Evolutionary conservation across 37 sponge, comb jelly and placozoan species (phyloP), one percentile per base, ranked within the genome.

Genomic region (Agelas oroides): DNA sequence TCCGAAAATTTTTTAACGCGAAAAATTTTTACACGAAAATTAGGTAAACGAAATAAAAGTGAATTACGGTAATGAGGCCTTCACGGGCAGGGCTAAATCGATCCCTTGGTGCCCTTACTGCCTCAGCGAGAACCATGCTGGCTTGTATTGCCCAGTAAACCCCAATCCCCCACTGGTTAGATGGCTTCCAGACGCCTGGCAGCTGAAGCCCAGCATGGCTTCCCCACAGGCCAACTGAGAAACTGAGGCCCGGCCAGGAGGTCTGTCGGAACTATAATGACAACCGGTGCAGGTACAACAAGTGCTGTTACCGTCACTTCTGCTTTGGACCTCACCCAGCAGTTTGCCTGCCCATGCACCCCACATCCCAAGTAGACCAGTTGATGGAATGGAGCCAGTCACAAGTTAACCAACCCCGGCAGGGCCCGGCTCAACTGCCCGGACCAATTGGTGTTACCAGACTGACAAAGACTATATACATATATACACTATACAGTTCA

Each of bases 231-330:
- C 59, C 19, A 57, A 57, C 59, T 19, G 59, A 20, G 59, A 19
- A 57, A n/a, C n/a, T n/a, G n/a, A 28, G 33, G 39, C 36, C 23
- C 73, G 25, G 5, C n/a, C 73, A 71, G 73, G 39, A 71, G 53
- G 39, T 53, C 75, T 73, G 75, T 53, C 35, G 75, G 53, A 40
- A 40, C 46, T 73, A 73, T 28, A 73, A 73, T 53, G 75, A 73
- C 53, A 40, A 40, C 75, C 46, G 53, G 40, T 73, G 75, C 75
- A 41, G 28, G 53, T 53, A 73, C 39, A n/a, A 5, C 75, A 36
- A 41, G 6, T 73, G 75, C 75, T 53, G 57, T 23, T 73, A 73
- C 75, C n/a, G 2, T 21, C 75, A 73, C 12, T n/a, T 28, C 25
- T 77, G 46, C 46, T 3, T 3, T 8, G 3, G 8, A 3, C 46